Conservation (phyloP, 30 jellyfish, hydroid and myxozoan species). For the Aurelia aurita complex sp. Pacific region DNA sequence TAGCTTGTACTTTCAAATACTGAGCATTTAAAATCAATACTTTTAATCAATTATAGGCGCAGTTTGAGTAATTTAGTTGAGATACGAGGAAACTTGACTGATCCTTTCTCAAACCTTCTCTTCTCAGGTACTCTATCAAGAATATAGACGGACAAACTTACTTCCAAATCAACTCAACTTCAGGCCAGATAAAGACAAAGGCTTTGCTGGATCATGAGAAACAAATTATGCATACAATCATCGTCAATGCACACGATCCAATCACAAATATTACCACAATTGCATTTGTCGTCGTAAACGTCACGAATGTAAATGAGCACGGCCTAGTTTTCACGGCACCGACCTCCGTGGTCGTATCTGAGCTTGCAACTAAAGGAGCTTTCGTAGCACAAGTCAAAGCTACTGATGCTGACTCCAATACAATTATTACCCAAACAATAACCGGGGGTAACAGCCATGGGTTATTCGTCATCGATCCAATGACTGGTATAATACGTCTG, state of each 20-base stretch:
- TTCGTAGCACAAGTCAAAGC: slow-evolving; percentile 64
- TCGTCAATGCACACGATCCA: slow-evolving; percentile 72
- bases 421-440: slow-evolving; percentile 37
- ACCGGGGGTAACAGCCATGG: slow-evolving; percentile 57
- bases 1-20: no score
- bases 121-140: slow-evolving; percentile 33
- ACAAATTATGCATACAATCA: slow-evolving; percentile 44
- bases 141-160: slow-evolving; percentile 39
- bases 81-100: no score
- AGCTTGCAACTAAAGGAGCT: slow-evolving; percentile 62
- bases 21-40: no score
- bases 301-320: slow-evolving; percentile 68
- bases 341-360: slow-evolving; percentile 62
- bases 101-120: not conserved
- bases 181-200: slow-evolving; percentile 74
- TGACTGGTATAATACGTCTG: slow-evolving; percentile 74
- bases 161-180: slow-evolving; percentile 59
- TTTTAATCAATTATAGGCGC: no score
- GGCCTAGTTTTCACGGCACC: slow-evolving; percentile 50
- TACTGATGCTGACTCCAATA: slow-evolving; percentile 61
- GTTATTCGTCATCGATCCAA: slow-evolving; percentile 71
- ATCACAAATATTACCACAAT: slow-evolving; percentile 60
- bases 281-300: slow-evolving; percentile 59
- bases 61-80: no score
- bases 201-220: slow-evolving; percentile 65